Conservation (phyloP, 2,113 vertebrate species). For the Erythrocebus patas region DNA sequence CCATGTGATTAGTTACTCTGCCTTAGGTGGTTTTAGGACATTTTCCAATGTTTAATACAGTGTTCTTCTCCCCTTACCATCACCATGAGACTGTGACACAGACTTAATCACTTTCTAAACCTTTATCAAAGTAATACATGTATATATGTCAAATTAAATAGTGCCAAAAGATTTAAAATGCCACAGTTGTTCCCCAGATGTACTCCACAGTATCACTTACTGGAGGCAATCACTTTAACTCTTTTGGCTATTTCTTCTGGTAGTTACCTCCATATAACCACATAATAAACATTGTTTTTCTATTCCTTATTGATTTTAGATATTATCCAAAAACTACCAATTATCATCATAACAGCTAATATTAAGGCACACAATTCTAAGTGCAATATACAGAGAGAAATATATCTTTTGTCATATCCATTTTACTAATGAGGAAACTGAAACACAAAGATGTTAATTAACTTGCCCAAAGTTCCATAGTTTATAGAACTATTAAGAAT, state of each 20-base stretch:
- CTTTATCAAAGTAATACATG: neutral
- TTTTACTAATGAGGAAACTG: constrained; percentile 27
- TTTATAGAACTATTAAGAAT: neutral
- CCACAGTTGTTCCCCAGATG: neutral
- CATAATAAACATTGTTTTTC: neutral
- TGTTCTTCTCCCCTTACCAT: neutral
- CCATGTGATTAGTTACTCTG: neutral
- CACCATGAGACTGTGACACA: neutral
- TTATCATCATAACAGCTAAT: constrained; percentile 6
- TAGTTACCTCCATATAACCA: neutral
- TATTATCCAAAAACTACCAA: neutral
- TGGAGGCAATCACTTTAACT: neutral
- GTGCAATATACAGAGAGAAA: neutral
- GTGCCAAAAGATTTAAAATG: neutral
- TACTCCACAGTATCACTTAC: neutral
- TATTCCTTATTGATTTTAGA: constrained; percentile 13
- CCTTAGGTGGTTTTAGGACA: neutral
- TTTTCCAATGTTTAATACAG: neutral
- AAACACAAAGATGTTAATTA: neutral
- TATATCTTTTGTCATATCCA: neutral
- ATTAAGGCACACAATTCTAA: constrained; percentile 7
- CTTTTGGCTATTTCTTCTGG: neutral
- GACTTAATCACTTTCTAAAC: neutral
- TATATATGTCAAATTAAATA: neutral
- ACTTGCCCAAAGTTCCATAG: neutral